Base-by-base conservation (phyloP, 2,113 vertebrate genomes). In the Phalacrocorax pelagicus region DNA sequence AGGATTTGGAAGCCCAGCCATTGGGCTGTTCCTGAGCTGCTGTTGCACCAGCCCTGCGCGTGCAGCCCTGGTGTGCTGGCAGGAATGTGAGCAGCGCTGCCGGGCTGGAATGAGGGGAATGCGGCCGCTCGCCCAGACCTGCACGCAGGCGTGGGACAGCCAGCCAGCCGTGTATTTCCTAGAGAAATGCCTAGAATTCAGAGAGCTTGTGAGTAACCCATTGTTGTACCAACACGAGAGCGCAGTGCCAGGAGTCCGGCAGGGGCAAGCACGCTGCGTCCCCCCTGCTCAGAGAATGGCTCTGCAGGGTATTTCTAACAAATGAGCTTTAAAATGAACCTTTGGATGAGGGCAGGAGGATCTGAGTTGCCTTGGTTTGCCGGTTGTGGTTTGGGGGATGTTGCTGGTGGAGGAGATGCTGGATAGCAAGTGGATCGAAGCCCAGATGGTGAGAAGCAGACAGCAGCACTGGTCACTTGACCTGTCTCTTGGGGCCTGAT, bases 101-200 rank as follows among this genome's bases (percentile, higher is more conserved):
- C 0, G 13, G 75, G 63, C 90, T 95, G 95, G 96, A 96, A 96
- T 96, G 97, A 80, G 1, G 94, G 89, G 97, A 97, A 97, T 97
- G 97, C 16, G 1, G 86, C 94, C 1, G 57, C 95, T 94, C 4
- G 59, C 94, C 92, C 2, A 42, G 91, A 81, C 73, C 87, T 96
- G 95, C 94, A 89, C 54, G 86, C 95, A 89, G 91, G 58, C 80
- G 2, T 59, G 86, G 59, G 92, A 72, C 94, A 94, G 77, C 75
- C 92, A 91, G 69, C 63, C 78, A 7, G 70, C 86, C 19, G 0
- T 42, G 95, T 94, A 79, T 95, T 92, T 94, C 86, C 88, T 46
- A 58, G 77, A 86, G 97, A 95, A 94, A 94, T n/a, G 49, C 92
- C 89, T 74, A 46, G 22, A 69, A 57, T 94, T 81, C 81, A 61